Base-by-base conservation (phyloP, 2,888 invertebrate genomes). In the Clivina fossor region DNA sequence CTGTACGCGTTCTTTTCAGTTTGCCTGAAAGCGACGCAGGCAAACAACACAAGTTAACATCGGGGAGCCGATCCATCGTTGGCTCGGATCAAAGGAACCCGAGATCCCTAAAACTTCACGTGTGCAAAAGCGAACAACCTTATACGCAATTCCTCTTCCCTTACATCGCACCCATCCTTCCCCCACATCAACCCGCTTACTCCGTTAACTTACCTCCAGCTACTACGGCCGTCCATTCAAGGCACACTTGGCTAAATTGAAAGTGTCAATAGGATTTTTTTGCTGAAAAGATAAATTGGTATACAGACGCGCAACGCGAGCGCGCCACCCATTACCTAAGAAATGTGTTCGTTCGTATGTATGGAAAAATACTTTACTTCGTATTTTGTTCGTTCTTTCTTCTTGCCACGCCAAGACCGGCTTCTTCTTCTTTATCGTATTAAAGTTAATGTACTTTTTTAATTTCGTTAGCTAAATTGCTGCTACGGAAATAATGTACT, bases 251-350 rank as follows among this genome's bases (percentile, higher is more conserved):
- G 62, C 64, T 62, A 67, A 68, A 69, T 68, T 66, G 68, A 68
- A 69, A 66, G 67, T 66, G 69, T 68, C 68, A 68, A 69, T 68
- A 65, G 68, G 66, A 65, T 66, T 66, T 66, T 64, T 64, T 63
- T 22, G 28, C 40, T 63, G 65, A 65, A 65, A 65, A 68, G 68
- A 68, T 65, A 67, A 68, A 69, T 69, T 61, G 66, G 61, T 62
- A 59, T 59, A 63, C 62, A 64, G 63, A 63, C 64, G n/a, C 47
- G 46, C 43, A 18, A 38, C n/a, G n/a, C n/a, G n/a, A n/a, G n/a
- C n/a, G 37, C 20, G 54, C 46, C 28, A 11, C 3, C 26, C 43
- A 37, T 48, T 40, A 41, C 50, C 5, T 19, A 50, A 20, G 47
- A 49, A 51, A 49, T 40, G 38, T 38, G 38, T 35, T 35, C 15